Base-by-base conservation (phyloP, 2,113 vertebrate species). In the Probosciger aterrimus region DNA sequence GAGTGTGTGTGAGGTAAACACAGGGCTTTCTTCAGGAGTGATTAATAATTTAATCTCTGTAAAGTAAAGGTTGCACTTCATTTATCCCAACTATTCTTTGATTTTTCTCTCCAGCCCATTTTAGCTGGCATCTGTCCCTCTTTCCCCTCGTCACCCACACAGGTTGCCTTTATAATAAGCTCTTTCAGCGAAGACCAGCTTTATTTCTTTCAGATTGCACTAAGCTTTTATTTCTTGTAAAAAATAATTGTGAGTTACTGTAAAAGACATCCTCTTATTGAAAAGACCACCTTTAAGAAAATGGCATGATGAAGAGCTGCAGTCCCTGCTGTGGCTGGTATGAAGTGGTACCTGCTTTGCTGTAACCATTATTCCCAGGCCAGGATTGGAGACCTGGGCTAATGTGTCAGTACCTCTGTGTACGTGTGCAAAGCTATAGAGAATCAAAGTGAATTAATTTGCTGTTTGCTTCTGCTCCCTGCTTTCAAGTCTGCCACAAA, bases 11-110 rank as follows among this genome's bases (percentile, higher is more conserved):
- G 83, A 49, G 44, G 83, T 77, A 85, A 95, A 87, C 64, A 81
- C 0, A 43, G 84, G 69, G 60, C 78, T 89, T 96, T 96, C 52
- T 95, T 47, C 52, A 43, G 50, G 27, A 73, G 31, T 63, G 81
- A 88, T 88, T 94, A 88, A 96, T 90, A 88, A 94, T 88, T 95
- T 96, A 88, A 52, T 75, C 82, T 53, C 81, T 88, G 49, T 25
- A 43, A 92, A 93, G 75, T 41, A 85, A 30, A 90, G 43, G 33
- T 62, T 92, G 53, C 67, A 63, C 43, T 93, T 88, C 41, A 65
- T 87, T 94, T 94, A 44, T 82, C 46, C 80, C 43, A 59, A 12
- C 79, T 13, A 37, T 82, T 67, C 91, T 96, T 93, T 91, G 89
- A 94, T 86, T 95, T 95, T 96, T 67, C 86, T 65, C 39, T 68